A percentile compares a stretch with the other conserved stretches of the same genome.
Conservation (phyloP, 2,113 vertebrate genomes). For the Plestiodon gilberti region DNA sequence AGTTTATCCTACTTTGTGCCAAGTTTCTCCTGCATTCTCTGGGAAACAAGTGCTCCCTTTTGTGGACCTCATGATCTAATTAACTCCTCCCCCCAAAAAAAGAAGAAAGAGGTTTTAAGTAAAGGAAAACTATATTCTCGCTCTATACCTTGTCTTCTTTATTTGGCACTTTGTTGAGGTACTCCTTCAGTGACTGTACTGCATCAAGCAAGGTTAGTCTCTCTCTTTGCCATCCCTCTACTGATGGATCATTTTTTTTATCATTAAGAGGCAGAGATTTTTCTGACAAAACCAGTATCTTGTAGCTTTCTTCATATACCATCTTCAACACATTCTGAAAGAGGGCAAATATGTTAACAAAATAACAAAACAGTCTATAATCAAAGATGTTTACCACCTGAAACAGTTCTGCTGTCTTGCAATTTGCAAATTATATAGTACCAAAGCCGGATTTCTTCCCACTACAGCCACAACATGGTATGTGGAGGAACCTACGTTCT, state of each 20-base stretch:
- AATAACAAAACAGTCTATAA: neutral
- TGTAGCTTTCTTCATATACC: constrained; percentile 89
- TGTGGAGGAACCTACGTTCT: too few species aligned
- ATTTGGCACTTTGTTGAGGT: constrained; percentile 79
- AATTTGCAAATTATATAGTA: neutral
- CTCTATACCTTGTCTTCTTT: constrained; percentile 80
- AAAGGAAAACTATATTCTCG: neutral
- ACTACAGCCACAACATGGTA: too few species aligned
- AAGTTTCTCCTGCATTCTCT: neutral
- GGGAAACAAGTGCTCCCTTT: neutral
- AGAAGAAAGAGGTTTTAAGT: neutral
- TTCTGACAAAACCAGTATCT: constrained; percentile 90
- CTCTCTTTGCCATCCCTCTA: constrained; percentile 79
- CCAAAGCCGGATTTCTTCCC: neutral
- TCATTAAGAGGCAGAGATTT: constrained; percentile 49
- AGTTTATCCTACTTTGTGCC: too few species aligned
- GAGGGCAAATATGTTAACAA: neutral
- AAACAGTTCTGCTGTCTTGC: neutral
- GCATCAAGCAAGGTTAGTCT: constrained; percentile 82
- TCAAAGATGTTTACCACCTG: neutral
- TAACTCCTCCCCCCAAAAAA: too few species aligned
- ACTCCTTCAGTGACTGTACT: constrained; percentile 81
- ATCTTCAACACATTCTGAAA: constrained; percentile 85
- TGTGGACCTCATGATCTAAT: neutral
- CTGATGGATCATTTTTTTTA: constrained; percentile 30